Evolutionary conservation across 2,797 vertebrate genomes (phyloP).

Genomic region (Halcyon chelicuti): DNA sequence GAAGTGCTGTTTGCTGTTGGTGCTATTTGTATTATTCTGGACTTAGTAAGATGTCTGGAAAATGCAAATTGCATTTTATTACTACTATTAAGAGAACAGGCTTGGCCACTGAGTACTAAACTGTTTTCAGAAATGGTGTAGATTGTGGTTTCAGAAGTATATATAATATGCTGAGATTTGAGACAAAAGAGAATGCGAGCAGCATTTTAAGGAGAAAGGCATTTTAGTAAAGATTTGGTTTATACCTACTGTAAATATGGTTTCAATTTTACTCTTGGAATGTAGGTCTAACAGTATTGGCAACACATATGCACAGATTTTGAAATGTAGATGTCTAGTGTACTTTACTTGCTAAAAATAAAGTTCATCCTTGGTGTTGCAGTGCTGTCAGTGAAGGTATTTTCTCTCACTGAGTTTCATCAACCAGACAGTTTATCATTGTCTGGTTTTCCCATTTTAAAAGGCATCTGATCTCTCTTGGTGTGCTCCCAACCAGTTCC

Average conservation of each 20-base stretch:
- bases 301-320: neutral
- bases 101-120: neutral
- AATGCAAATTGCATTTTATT: neutral
- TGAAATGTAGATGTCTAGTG: neutral
- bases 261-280: neutral
- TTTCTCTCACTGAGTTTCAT: neutral
- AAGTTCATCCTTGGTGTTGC: neutral
- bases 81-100: neutral
- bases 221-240: neutral
- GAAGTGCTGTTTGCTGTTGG: neutral
- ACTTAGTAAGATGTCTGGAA: neutral
- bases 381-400: neutral
- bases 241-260: neutral
- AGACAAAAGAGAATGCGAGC: neutral
- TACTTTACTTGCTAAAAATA: conserved; percentile 7
- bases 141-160: neutral
- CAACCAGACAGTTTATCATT: neutral
- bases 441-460: neutral
- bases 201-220: neutral
- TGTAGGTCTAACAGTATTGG: neutral
- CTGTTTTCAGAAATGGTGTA: neutral
- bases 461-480: neutral
- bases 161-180: neutral
- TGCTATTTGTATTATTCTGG: neutral
- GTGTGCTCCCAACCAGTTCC: neutral